These are phyloP conservation scores for Plecturocebus donacophilus DNA, from an alignment of 2,113 vertebrate genomes.

Conservation along the genomic window DNA sequence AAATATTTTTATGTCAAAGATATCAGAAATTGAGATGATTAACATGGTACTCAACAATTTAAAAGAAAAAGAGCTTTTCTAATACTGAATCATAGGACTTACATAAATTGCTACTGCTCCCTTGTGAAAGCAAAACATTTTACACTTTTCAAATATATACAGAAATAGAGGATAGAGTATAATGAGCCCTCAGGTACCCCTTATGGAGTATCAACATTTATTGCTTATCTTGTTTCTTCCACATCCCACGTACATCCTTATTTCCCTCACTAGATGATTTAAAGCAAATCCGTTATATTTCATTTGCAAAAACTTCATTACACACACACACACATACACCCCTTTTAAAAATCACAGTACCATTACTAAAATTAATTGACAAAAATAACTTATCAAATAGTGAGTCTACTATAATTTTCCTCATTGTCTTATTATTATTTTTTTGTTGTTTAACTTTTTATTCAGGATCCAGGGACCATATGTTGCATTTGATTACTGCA, in stretches of 20 bases:
- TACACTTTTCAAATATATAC: not conserved
- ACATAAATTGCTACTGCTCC: not conserved
- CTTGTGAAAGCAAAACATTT: slow-evolving; percentile 11
- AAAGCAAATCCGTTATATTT: not conserved
- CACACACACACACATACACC: not conserved
- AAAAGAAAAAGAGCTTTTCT: not conserved
- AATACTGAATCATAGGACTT: not conserved
- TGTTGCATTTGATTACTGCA: not conserved
- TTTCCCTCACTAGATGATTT: not conserved
- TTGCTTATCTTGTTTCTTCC: not conserved
- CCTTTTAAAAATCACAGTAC: not conserved
- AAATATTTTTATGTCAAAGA: slow-evolving; percentile 1
- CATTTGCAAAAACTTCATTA: not conserved
- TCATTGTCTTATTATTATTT: not conserved
- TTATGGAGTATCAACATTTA: not conserved
- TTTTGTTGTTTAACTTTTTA: not conserved
- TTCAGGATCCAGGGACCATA: not conserved
- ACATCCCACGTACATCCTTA: not conserved
- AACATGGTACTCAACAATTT: not conserved
- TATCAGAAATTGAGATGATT: not conserved
- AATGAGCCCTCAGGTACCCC: not conserved
- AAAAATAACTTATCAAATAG: not conserved
- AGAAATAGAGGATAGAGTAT: not conserved
- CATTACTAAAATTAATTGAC: not conserved
- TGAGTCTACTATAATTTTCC: not conserved